phyloP scores from a whole-genome alignment of 1,140 invertebrate genomes.

The Pentalonia nigronervosa region DNA sequence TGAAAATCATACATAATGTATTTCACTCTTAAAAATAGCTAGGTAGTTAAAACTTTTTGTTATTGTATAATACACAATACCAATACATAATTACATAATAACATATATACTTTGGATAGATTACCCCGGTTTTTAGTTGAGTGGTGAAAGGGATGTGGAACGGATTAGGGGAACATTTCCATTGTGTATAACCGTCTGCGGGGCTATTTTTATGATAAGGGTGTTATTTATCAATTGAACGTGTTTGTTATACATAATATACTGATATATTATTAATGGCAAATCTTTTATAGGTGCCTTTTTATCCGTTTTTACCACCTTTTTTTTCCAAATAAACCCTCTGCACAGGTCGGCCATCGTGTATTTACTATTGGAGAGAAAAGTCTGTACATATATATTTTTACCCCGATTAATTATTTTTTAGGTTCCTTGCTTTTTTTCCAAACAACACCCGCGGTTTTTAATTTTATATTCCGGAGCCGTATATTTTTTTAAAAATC shows the following conservation, averaged over 20 bases:
- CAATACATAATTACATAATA: not conserved
- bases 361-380: not conserved
- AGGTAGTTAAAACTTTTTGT: not conserved
- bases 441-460: not conserved
- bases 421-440: not conserved
- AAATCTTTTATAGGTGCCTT: not conserved
- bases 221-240: too few species aligned
- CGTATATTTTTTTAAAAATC: not conserved
- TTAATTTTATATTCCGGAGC: not conserved
- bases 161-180: not conserved
- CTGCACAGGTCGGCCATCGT: not conserved
- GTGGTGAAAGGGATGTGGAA: not conserved
- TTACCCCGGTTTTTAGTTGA: not conserved
- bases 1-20: not conserved
- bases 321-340: not conserved
- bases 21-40: not conserved
- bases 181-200: not conserved
- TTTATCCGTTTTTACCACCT: not conserved
- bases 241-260: not conserved
- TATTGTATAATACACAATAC: not conserved
- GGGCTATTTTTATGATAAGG: not conserved
- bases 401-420: not conserved
- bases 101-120: not conserved
- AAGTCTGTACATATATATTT: not conserved
- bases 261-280: not conserved